These are phyloP conservation scores for Rhodophaea formosa DNA, from an alignment of 2,888 invertebrate species.

Conservation along the genomic window DNA sequence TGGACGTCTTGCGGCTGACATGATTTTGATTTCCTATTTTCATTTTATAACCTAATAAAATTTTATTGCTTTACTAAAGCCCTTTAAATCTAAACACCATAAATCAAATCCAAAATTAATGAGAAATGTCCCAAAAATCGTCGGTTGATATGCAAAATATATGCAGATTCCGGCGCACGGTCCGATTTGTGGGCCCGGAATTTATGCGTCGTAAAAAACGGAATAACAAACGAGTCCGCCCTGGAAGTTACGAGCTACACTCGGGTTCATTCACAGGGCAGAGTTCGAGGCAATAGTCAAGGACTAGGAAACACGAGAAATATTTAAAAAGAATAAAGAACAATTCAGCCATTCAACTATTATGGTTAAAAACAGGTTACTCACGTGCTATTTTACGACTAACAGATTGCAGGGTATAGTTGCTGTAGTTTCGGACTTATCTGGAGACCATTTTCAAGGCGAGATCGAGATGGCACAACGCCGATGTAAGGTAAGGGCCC, in stretches of 20 bases:
- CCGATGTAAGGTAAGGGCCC: too few relatives aligned
- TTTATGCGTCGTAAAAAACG: constrained; percentile 47
- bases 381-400: too few relatives aligned
- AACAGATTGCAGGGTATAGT: too few relatives aligned
- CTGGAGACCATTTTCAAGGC: too few relatives aligned
- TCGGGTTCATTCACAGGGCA: constrained; percentile 11
- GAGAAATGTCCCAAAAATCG: constrained; percentile 24
- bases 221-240: constrained; percentile 43
- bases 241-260: constrained; percentile 28
- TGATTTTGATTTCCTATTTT: too few relatives aligned
- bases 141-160: constrained; percentile 32
- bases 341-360: too few relatives aligned
- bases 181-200: constrained; percentile 40
- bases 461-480: too few relatives aligned
- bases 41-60: neutral
- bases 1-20: too few relatives aligned
- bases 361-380: too few relatives aligned
- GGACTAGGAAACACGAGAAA: neutral
- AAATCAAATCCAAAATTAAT: constrained; percentile 15
- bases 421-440: too few relatives aligned
- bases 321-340: too few relatives aligned
- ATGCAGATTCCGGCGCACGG: constrained; percentile 43
- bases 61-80: constrained; percentile 2
- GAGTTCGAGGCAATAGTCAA: neutral
- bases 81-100: constrained; percentile 1